Evolutionary conservation across 2,888 invertebrate species (phyloP), one percentile per base, ranked within the genome.

Genomic region (Dynastes grantii): DNA sequence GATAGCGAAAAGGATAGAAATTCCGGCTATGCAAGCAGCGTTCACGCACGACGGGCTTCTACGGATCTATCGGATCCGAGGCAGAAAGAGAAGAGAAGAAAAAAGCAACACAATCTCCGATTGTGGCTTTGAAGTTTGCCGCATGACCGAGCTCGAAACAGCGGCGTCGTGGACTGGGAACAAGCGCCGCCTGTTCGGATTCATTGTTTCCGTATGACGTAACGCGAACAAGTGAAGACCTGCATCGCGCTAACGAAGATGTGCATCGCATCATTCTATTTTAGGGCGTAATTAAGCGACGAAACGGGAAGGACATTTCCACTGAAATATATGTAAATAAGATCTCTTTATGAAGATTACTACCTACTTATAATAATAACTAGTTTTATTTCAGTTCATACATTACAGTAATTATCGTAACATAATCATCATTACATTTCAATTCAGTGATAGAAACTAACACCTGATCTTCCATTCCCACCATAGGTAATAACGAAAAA

Each of bases 41-140:
- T 78, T 79, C 71, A 81, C 81, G 78, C 79, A 81, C 78, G 78
- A 71, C 67, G 80, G 65, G 49, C 45, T 63, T 53, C 68, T 63
- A 13, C 53, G 40, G 70, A 67, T 70, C 80, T 58, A 76, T 58
- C 70, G 70, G 64, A 55, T 61, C 64, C 70, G 64, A 67, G 67
- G 40, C 67, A 67, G 67, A 67, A 45, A 67, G 40, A 45, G 40
- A 64, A 29, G 55, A 64, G 75, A 29, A 80, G 77, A 67, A 68
- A 45, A 68, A 81, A 81, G 49, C 78, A 80, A 71, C 64, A 71
- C 53, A 61, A 55, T 71, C 76, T 45, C 53, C 75, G 80, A 78
- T 78, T 76, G 68, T 45, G 80, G 68, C 77, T 68, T 63, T 68
- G 75, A 64, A 77, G 76, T 76, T 78, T 76, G 65, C 65, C 76